Percentiles rank a stretch among this genome's conserved stretches.
Conservation (phyloP, 2,113 vertebrate species). For the Apaloderma vittatum region DNA sequence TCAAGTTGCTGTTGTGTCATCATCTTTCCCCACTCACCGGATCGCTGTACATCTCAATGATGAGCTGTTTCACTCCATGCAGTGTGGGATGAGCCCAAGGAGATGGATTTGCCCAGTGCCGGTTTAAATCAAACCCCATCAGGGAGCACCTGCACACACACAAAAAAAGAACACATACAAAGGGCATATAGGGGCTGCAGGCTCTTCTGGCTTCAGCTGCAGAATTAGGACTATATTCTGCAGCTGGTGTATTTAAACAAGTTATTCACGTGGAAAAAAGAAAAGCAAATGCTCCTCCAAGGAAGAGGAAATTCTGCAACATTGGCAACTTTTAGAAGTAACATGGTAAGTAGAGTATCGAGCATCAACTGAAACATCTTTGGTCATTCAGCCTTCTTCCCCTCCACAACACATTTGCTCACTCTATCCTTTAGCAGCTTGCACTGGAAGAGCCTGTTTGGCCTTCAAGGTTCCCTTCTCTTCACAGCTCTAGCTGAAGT, state of each 20-base stretch:
- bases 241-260: background rate
- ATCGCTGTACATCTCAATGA: slow-evolving; percentile 94
- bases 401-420: background rate
- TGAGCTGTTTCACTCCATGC: slow-evolving; percentile 94
- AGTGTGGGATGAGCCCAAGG: slow-evolving; percentile 96
- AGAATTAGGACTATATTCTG: background rate
- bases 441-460: background rate
- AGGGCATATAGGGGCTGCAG: background rate
- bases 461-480: background rate
- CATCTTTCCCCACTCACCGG: slow-evolving; percentile 83
- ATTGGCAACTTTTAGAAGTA: background rate
- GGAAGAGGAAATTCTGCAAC: background rate
- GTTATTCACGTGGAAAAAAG: background rate
- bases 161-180: background rate
- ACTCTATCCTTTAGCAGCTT: background rate
- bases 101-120: slow-evolving; percentile 96
- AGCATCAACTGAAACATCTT: background rate
- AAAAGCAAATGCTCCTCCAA: background rate
- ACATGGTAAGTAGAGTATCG: accelerated
- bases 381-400: background rate
- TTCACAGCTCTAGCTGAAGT: background rate
- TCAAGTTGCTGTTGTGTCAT: background rate
- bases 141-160: slow-evolving; percentile 88
- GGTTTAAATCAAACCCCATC: slow-evolving; percentile 98
- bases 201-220: background rate